Conservation (phyloP, 1,140 invertebrate species). For the Drosophila orosa region DNA sequence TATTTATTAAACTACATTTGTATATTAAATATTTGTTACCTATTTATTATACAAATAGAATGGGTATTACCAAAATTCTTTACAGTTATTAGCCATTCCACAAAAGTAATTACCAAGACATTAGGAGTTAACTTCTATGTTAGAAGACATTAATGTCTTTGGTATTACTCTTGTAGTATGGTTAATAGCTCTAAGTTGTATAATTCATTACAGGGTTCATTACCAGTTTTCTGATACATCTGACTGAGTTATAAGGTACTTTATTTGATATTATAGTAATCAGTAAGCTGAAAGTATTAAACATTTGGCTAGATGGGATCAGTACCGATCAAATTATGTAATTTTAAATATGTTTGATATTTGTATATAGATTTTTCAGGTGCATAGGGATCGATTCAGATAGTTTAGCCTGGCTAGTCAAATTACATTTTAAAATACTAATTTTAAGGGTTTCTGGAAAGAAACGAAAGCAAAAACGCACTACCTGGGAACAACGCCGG, state of each 20-base stretch:
- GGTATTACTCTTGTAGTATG: too few species aligned
- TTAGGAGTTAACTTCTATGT: too few species aligned
- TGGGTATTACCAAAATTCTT: neutral
- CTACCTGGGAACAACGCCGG: too few species aligned
- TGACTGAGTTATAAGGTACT: neutral
- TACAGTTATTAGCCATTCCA: neutral
- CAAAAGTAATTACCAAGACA: too few species aligned
- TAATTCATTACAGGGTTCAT: neutral
- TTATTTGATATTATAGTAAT: neutral
- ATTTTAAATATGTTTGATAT: neutral
- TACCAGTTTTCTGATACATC: neutral
- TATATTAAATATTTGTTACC: neutral
- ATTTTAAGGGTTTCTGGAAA: neutral
- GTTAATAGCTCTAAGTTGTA: neutral
- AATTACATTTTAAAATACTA: neutral
- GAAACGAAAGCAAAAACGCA: neutral
- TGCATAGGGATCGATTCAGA: neutral
- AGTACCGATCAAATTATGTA: fast-evolving
- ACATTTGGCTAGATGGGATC: neutral
- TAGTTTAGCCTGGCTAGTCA: neutral
- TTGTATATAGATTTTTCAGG: too few species aligned
- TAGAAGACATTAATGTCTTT: too few species aligned
- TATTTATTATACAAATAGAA: neutral
- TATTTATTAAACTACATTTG: neutral
- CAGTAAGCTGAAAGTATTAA: neutral